These are phyloP conservation scores for Ariopsis seemanni DNA, from an alignment of 2,113 vertebrate genomes.

Conservation along the genomic window DNA sequence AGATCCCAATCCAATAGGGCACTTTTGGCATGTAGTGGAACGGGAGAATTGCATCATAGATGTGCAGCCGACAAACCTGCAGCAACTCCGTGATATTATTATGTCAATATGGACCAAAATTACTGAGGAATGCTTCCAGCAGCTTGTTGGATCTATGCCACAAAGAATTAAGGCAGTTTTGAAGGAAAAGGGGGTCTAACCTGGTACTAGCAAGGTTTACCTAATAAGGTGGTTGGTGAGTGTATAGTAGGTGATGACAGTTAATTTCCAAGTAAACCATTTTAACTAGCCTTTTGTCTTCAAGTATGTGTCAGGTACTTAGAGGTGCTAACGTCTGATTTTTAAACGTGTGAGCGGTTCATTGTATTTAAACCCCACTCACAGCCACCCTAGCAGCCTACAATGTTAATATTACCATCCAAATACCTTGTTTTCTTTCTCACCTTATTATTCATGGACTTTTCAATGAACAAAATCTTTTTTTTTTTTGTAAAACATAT, in stretches of 20 bases:
- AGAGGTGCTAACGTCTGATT: not conserved
- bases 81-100: too few species aligned
- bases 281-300: not conserved
- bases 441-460: not conserved
- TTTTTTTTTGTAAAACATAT: not conserved
- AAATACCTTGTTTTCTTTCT: not conserved
- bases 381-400: not conserved
- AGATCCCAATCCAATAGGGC: too few species aligned
- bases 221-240: too few species aligned
- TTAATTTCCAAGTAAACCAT: not conserved
- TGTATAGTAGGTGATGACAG: not conserved
- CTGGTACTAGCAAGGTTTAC: too few species aligned
- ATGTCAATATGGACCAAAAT: too few species aligned
- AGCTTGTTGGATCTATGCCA: too few species aligned
- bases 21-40: too few species aligned
- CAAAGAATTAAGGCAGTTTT: too few species aligned
- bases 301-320: constrained; percentile 2
- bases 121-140: too few species aligned
- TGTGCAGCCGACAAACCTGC: too few species aligned
- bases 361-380: not conserved
- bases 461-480: not conserved
- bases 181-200: too few species aligned
- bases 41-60: too few species aligned
- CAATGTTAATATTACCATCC: not conserved
- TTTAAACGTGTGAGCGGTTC: not conserved